Evolutionary conservation across 2,888 invertebrate species (phyloP), one percentile per base, ranked within the genome.

Genomic region (Falcaria lacertinaria): DNA sequence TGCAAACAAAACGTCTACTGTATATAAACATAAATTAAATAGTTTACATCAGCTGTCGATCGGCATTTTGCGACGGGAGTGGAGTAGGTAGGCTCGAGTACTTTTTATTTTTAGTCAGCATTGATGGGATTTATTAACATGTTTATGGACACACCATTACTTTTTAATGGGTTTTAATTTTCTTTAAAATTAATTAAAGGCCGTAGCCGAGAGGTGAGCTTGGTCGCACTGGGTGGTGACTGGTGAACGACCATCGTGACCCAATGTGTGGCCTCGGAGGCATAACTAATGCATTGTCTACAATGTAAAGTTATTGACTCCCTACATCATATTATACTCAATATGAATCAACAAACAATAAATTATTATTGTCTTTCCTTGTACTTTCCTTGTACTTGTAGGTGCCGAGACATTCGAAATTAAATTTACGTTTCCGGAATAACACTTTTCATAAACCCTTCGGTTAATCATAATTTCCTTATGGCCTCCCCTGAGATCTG

Each of bases 1-100:
- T 74, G 70, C 75, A 73, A 82, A 70, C 75, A 73, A 82, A 82
- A 75, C 68, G 67, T 62, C 60, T 72, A 54, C 50, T 56, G 57
- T 61, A 69, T 68, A 28, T 11, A 64, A 71, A 67, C 60, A 63
- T 67, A 60, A 64, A 61, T 64, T 66, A 68, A 66, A 62, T 60
- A 69, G 70, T 72, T 64, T 80, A 82, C 78, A 69, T 71, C 74
- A 78, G 64, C 60, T 69, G 69, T 67, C 45, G 64, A 58, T 64
- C 56, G 58, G 60, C 45, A 52, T 56, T 68, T 61, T 66, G 63
- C 54, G 57, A 51, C 50, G 41, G 51, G 44, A 48, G 44, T 45
- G 53, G 47, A 64, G 55, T 57, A 56, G 61, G 67, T 64, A 57
- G 60, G 57, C 48, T 61, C 51, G 50, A 45, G 53, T 39, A 44